A percentile compares a stretch with the other conserved stretches of the same genome.
phyloP scores from a whole-genome alignment of 2,888 invertebrate species.

The Nomada lathburiana region DNA sequence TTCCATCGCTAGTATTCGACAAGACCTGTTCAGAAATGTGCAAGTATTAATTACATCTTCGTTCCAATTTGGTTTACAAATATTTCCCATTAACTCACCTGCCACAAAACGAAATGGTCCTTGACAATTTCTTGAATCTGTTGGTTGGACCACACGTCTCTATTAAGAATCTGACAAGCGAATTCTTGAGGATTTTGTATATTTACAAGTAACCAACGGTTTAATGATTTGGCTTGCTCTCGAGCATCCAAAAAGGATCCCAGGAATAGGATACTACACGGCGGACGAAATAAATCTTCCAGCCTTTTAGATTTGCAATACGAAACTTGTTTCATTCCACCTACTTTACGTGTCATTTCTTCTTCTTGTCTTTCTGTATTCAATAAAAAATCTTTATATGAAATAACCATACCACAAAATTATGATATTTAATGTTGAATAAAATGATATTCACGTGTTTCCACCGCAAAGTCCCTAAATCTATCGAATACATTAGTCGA shows the following conservation, averaged over 20 bases:
- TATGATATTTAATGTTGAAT: background rate
- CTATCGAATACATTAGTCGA: constrained; percentile 81
- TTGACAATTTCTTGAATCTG: constrained; percentile 87
- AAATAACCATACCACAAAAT: background rate
- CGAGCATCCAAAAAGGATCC: constrained; percentile 87
- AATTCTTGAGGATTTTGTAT: constrained; percentile 89
- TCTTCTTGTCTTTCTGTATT: constrained; percentile 81
- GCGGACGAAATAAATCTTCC: constrained; percentile 89
- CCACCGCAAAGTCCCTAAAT: constrained; percentile 83
- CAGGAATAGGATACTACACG: constrained; percentile 88
- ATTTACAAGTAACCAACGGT: constrained; percentile 90
- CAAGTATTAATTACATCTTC: background rate
- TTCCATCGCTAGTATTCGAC: constrained; percentile 86
- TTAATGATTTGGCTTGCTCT: constrained; percentile 85
- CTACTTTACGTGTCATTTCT: constrained; percentile 80
- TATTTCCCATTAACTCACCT: constrained; percentile 83
- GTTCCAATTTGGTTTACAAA: background rate
- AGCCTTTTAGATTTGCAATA: constrained; percentile 85
- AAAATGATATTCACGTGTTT: constrained; percentile 76
- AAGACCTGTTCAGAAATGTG: constrained; percentile 74
- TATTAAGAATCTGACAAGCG: constrained; percentile 89
- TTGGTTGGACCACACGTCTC: constrained; percentile 89
- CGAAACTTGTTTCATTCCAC: constrained; percentile 75
- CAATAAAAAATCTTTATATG: too few species aligned
- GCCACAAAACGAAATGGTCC: constrained; percentile 89